Evolutionary conservation across 2,888 invertebrate genomes (phyloP), one percentile per base, ranked within the genome.

Genomic region (Neocrepidodera transversa): DNA sequence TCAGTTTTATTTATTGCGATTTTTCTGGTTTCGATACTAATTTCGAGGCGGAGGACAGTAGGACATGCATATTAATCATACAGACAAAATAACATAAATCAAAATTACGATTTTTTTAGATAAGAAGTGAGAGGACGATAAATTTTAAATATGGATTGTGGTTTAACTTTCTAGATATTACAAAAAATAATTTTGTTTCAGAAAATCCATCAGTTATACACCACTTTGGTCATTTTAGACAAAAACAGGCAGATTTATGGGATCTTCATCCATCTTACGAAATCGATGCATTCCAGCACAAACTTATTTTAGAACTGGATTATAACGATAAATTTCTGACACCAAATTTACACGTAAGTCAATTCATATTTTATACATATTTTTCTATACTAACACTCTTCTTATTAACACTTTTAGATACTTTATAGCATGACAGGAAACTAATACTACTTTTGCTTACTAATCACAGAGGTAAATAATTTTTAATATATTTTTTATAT

Each of bases 221-320:
- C 71, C 83, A 85, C 75, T 87, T 85, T 55, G 88, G 88, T 11
- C 87, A 88, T 73, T 89, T 86, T 75, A 82, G 88, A 32, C 86
- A 84, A 66, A 82, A 82, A 65, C 79, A 82, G 45, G 85, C 85
- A 32, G 81, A 83, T 68, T 81, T 87, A 50, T 90, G 90, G 89
- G 89, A 90, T 75, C 87, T 88, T 2, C 87, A 89, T 80, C 89
- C 89, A 1, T 84, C 86, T 67, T 90, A 90, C 74, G 84, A 84
- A 70, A 84, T 90, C 60, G 81, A 82, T 30, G 88, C 87, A 16
- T 90, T 89, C 72, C 87, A 87, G 0, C 78, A 75, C 59, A 77
- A 75, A 58, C 82, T 87, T 65, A 80, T 81, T 23, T 75, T 87
- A 51, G 78, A 81, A 51, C 73, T 87, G 60, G 77, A 79, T 13